Evolutionary conservation across 2,797 vertebrate species (phyloP), one percentile per base, ranked within the genome.

Genomic region (Huso huso): DNA sequence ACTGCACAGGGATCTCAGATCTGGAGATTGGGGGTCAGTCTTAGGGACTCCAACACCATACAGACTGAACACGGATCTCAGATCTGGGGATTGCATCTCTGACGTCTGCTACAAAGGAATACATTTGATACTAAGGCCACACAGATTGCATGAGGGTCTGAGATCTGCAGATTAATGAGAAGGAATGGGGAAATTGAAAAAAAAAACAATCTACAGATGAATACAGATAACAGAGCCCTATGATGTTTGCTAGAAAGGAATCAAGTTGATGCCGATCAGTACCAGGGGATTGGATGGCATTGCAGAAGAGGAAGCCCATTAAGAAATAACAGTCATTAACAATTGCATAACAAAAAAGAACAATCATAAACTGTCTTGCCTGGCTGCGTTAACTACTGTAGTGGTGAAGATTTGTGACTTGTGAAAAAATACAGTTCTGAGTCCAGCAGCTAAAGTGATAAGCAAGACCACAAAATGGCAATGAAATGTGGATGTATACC

Each of bases 81-180:
- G 15, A 18, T 18, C 15, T 18, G 15, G 8, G 68, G 70, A 37
- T 37, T 37, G 2, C 23, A 37, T 37, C 73, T 76, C 74, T 83
- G 83, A 83, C 83, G 83, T 85, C 83, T 82, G 61, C 48, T 48
- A 65, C 69, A 71, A 78, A 61, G 80, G 66, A 75, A 75, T 73
- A 37, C 23, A 37, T 37, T 37, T 37, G 23, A 37, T 37, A 76
- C 77, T 70, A 79, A 74, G 75, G 69, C 66, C 67, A 67, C 52
- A 75, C 76, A 78, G 80, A 81, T 75, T 68, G 73, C 66, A 37
- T 37, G 23, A 37, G 23, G 23, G 23, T 67, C 73, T 74, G 9
- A 66, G 75, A 73, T 75, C 77, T 75, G 53, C 70, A 71, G 71
- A 73, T 63, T 52, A 60, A 63, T 61, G 61, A 65, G 62, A 58